A percentile compares a stretch with the other conserved stretches of the same genome.
phyloP scores from a whole-genome alignment of 2,888 invertebrate species.

The Ischnus inquisitorius region DNA sequence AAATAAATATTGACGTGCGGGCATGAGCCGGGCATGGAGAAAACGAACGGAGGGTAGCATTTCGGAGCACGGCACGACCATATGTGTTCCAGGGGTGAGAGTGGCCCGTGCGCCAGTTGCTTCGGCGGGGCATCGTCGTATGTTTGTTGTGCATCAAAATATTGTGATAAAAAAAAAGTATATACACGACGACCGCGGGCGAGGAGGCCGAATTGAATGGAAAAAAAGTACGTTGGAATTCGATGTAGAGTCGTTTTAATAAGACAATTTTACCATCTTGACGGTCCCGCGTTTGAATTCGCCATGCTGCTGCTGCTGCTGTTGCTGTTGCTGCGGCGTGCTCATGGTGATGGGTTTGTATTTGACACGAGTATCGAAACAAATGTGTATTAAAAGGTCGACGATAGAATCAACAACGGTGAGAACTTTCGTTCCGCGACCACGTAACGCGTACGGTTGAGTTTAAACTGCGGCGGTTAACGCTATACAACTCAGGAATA shows the following conservation, averaged over 20 bases:
- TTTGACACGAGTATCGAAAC: constrained; percentile 54
- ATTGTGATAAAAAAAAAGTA: constrained; percentile 31
- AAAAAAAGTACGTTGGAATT: not conserved
- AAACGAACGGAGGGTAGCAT: not conserved
- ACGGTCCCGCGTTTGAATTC: constrained; percentile 87
- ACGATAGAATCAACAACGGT: constrained; percentile 14
- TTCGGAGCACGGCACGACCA: not conserved
- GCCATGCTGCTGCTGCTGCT: constrained; percentile 82
- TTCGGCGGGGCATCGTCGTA: constrained; percentile 18
- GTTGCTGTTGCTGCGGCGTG: constrained; percentile 71
- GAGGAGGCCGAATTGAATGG: not conserved
- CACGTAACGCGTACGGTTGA: not conserved
- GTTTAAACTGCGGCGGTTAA: constrained; percentile 12
- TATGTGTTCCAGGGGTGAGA: constrained; percentile 15
- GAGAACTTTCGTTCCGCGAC: not conserved
- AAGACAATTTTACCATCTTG: constrained; percentile 87
- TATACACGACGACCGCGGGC: not conserved
- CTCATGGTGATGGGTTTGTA: constrained; percentile 68
- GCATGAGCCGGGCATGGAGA: not conserved
- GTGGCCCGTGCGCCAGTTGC: constrained; percentile 47
- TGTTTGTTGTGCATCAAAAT: constrained; percentile 37
- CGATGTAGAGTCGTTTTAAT: not conserved
- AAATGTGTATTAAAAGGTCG: constrained; percentile 44
- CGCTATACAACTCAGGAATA: constrained; percentile 71
- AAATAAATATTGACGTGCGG: not conserved